A percentile compares a stretch with the other conserved stretches of the same genome.
Evolutionary conservation across 2,797 vertebrate species (phyloP).

Genomic region (Cyclura pinguis): DNA sequence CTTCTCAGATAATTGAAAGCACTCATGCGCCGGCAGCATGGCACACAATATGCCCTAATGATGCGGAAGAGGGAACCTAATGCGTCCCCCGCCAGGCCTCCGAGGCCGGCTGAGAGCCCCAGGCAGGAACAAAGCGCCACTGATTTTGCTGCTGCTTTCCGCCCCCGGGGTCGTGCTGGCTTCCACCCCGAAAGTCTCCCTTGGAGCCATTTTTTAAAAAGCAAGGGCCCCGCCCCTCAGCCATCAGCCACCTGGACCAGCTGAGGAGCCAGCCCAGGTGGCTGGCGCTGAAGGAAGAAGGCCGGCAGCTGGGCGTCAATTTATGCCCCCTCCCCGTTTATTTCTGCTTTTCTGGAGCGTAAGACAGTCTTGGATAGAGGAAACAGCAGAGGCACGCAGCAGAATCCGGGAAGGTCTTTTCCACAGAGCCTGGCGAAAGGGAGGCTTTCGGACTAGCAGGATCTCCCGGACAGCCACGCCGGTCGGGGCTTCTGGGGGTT

Average conservation of each 20-base stretch:
- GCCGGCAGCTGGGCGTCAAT: no score
- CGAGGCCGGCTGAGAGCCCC: background rate
- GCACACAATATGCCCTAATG: background rate
- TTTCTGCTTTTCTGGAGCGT: background rate
- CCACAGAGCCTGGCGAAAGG: no score
- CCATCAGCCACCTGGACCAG: background rate
- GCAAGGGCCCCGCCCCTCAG: background rate
- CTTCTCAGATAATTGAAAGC: background rate
- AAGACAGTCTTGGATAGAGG: background rate
- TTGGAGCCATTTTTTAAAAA: background rate
- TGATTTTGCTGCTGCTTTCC: fast-evolving
- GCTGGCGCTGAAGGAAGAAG: background rate
- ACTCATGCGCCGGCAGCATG: background rate
- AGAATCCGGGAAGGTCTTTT: no score
- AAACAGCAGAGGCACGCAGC: background rate
- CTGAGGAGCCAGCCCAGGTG: no score
- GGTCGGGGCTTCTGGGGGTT: no score
- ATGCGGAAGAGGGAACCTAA: background rate
- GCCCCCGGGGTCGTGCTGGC: background rate
- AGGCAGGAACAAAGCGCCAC: background rate
- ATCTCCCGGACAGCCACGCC: no score
- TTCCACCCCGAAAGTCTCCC: no score
- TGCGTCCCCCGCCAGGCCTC: background rate
- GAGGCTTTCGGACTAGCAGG: no score
- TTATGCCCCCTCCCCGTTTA: background rate